phyloP scores from a whole-genome alignment of 92 coral and sea anemone species.

The Palythoa caribaeorum region DNA sequence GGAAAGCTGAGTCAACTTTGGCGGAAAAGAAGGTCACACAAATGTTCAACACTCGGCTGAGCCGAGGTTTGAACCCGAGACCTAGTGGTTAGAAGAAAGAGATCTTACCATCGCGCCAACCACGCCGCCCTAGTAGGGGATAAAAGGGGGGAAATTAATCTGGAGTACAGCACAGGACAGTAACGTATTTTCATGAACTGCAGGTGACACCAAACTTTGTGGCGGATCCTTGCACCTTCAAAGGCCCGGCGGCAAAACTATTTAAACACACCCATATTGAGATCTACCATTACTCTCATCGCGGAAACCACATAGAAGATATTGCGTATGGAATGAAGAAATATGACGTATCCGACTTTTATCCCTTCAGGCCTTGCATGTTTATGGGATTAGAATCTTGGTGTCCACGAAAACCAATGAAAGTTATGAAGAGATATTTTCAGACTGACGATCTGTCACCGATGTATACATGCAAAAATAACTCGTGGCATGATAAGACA shows the following conservation, averaged over 20 bases:
- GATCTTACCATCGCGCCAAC: too few relatives aligned
- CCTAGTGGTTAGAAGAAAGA: too few relatives aligned
- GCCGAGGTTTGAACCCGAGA: too few relatives aligned
- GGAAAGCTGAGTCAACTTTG: too few relatives aligned
- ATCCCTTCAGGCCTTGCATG: neutral
- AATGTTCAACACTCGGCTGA: too few relatives aligned
- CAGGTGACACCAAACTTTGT: constrained; percentile 24
- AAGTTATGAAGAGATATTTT: neutral
- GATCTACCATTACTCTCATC: neutral
- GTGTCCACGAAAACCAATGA: constrained; percentile 28
- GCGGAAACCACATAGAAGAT: constrained; percentile 6
- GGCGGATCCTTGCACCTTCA: constrained; percentile 15
- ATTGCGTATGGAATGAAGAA: constrained; percentile 10
- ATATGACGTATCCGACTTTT: neutral
- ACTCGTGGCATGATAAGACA: constrained; percentile 17
- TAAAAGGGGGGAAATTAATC: too few relatives aligned
- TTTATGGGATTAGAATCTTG: constrained; percentile 13
- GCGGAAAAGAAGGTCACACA: too few relatives aligned
- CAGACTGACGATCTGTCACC: constrained; percentile 15
- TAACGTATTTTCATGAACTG: neutral
- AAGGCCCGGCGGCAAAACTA: constrained; percentile 4
- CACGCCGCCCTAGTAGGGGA: too few relatives aligned
- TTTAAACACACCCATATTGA: constrained; percentile 18
- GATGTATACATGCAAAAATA: constrained; percentile 18
- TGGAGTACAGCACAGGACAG: too few relatives aligned